phyloP scores from a whole-genome alignment of 23 tunicate genomes.

The Styela clava region DNA sequence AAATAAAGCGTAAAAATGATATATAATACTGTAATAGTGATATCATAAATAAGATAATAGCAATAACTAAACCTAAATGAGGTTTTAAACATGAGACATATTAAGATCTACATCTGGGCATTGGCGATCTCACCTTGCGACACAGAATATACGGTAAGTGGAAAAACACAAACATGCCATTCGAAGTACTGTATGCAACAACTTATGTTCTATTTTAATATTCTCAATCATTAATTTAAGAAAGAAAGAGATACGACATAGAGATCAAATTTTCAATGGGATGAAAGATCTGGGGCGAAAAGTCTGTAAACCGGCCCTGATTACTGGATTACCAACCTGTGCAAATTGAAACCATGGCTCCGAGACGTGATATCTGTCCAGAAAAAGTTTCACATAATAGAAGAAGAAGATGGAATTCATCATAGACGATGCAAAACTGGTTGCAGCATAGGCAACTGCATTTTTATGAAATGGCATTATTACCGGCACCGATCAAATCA shows the following conservation, averaged over 20 bases:
- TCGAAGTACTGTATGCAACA: no score
- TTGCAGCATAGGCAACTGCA: slow-evolving; percentile 86
- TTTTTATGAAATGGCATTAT: slow-evolving; percentile 39
- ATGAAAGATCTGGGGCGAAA: no score
- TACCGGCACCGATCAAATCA: no score
- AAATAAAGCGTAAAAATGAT: neutral
- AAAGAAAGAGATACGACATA: no score
- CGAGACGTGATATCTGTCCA: slow-evolving; percentile 58
- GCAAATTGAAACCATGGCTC: slow-evolving; percentile 85
- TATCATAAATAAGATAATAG: neutral
- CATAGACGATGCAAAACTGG: slow-evolving; percentile 58
- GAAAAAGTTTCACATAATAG: slow-evolving; percentile 82
- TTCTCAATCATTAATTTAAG: no score
- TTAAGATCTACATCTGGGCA: no score
- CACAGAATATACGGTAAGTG: neutral
- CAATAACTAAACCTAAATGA: neutral
- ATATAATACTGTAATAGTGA: neutral
- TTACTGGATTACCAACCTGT: no score
- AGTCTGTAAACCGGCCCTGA: no score
- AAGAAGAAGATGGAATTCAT: slow-evolving; percentile 89
- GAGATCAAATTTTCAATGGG: no score
- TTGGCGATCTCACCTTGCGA: neutral
- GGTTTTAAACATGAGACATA: neutral
- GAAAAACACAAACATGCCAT: neutral
- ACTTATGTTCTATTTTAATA: neutral